Conservation (phyloP, 92 coral and sea anemone genomes). For the Chrysogorgia sp. region DNA sequence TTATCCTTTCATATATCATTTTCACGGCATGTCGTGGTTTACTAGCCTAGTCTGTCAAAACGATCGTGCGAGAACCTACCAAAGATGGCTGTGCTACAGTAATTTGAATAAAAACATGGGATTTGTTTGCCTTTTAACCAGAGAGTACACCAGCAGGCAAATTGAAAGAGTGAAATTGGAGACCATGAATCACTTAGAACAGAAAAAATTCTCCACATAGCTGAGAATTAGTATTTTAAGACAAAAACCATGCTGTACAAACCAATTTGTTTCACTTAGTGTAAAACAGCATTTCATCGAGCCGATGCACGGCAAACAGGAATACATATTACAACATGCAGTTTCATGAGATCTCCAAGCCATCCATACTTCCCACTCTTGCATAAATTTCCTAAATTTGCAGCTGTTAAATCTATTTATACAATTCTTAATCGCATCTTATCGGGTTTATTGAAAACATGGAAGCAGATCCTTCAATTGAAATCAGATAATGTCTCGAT, state of each 20-base stretch:
- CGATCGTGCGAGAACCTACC: not conserved
- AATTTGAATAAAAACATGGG: not conserved
- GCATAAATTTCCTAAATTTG: not conserved
- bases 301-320: no score
- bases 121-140: no score
- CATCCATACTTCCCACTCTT: no score
- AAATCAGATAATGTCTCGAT: constrained; percentile 8
- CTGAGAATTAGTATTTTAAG: not conserved
- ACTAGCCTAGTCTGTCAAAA: not conserved
- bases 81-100: not conserved
- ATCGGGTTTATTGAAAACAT: not conserved
- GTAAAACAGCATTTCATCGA: no score
- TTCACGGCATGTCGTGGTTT: constrained; percentile 29
- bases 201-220: constrained; percentile 4
- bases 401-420: constrained; percentile 33
- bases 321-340: no score
- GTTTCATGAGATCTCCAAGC: no score
- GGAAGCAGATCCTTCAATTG: not conserved
- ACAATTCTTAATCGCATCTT: not conserved
- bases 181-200: not conserved
- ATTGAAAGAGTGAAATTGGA: not conserved
- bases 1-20: constrained; percentile 11
- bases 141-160: not conserved
- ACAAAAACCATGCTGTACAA: no score
- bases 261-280: no score